Base-by-base conservation (phyloP, 2,113 vertebrate species). In the Baryphthengus martii region DNA sequence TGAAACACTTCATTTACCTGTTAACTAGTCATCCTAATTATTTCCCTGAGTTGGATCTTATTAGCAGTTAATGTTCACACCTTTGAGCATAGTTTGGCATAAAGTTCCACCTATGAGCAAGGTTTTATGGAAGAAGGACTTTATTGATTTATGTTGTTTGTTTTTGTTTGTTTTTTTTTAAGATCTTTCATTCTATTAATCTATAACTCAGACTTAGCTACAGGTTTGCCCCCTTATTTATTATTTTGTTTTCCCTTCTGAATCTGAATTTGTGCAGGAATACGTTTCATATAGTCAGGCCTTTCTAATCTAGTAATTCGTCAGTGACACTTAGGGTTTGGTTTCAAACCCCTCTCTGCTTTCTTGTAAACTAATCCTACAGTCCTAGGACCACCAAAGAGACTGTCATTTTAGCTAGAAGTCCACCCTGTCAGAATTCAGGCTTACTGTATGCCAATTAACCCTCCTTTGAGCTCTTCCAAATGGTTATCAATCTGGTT, bases 351-450 rank as follows among this genome's bases (percentile, higher is more conserved):
- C 33, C n/a, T 91, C 85, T 83, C 55, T 94, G 49, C 78, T 88
- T 96, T 88, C 85, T 88, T 86, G 92, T 94, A 97, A 96, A 86
- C 75, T 92, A 97, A 92, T 94, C 88, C 75, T 71, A n/a, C 50
- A 65, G 68, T 88, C 59, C 75, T 88, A 74, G 63, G 93, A 95
- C 92, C 95, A 96, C 96, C 93, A 92, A 75, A 95, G 95, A 75
- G 49, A 96, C 94, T 65, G 76, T 84, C 79, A 89, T 94, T 95
- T 96, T 80, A 95, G 67, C 61, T 93, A 75, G 85, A 92, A 93
- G 93, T 92, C 85, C 75, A 35, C 33, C 55, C 72, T 78, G 52
- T 88, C 88, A 92, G 80, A 96, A 93, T 87, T 93, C 72, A 78
- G 68, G 23, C 88, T 95, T 95, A 90, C 92, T 90, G 83, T 96